A percentile compares a stretch with the other conserved stretches of the same genome.
phyloP scores from a whole-genome alignment of 2,797 vertebrate genomes.

The Sphenodon punctatus region DNA sequence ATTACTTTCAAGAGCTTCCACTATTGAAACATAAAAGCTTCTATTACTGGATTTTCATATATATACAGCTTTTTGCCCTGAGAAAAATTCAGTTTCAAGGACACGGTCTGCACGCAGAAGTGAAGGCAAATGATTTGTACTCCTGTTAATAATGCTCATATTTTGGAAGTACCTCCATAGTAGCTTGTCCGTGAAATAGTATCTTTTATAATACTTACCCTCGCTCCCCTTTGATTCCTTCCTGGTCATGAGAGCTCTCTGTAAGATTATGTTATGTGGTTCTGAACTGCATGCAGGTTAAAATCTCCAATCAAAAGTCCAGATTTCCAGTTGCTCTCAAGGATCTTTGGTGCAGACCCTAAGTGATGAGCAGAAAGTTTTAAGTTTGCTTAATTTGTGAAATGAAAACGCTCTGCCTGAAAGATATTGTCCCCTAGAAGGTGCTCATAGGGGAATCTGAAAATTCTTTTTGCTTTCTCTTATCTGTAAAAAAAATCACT shows the following conservation, averaged over 20 bases:
- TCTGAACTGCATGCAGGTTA: background rate
- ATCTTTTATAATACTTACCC: slow-evolving; percentile 23
- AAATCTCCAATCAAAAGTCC: background rate
- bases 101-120: background rate
- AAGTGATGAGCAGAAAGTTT: background rate
- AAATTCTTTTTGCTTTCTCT: background rate
- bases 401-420: background rate
- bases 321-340: background rate
- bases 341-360: background rate
- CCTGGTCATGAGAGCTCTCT: background rate
- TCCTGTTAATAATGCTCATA: background rate
- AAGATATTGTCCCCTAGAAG: background rate
- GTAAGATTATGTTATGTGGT: background rate
- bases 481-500: background rate
- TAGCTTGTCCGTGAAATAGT: background rate
- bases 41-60: slow-evolving; percentile 3
- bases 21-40: slow-evolving; percentile 16
- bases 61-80: background rate
- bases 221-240: slow-evolving; percentile 27
- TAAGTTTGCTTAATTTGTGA: background rate
- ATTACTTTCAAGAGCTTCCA: slow-evolving; percentile 23
- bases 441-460: background rate
- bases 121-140: background rate
- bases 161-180: background rate
- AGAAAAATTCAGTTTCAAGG: slow-evolving; percentile 5